Conservation (phyloP, 2,113 vertebrate genomes). For the Ascaphus truei region DNA sequence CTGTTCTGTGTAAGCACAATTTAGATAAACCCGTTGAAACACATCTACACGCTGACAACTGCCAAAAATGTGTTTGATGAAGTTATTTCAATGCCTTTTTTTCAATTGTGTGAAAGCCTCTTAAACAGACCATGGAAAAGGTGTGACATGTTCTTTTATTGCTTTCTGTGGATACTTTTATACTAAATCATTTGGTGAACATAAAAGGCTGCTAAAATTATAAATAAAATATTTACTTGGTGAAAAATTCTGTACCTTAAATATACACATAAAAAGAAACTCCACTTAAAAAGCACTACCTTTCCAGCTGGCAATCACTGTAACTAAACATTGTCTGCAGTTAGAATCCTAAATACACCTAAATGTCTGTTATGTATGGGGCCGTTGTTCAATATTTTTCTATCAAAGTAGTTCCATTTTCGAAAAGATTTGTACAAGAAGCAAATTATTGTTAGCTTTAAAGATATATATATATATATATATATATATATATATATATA, state of each 20-base stretch:
- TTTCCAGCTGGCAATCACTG: not conserved
- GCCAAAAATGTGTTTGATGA: conserved; percentile 26
- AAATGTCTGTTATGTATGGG: not conserved
- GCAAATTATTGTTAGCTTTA: too few relatives aligned
- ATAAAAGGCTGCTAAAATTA: not conserved
- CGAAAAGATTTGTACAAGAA: not conserved
- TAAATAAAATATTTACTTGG: not conserved
- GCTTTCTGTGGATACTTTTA: not conserved
- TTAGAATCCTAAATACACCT: not conserved
- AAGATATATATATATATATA: too few relatives aligned
- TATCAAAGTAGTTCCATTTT: not conserved
- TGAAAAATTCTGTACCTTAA: not conserved
- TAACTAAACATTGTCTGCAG: not conserved
- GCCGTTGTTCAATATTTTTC: not conserved
- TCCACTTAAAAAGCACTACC: not conserved
- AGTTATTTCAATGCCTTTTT: conserved; percentile 17
- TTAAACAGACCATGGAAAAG: not conserved
- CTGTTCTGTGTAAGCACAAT: conserved; percentile 35
- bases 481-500: too few relatives aligned
- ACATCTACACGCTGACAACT: conserved; percentile 15
- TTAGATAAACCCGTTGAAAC: conserved; percentile 37
- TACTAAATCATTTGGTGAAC: not conserved
- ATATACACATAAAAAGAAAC: not conserved
- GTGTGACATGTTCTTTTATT: not conserved
- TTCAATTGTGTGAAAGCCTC: conserved; percentile 1